Conservation (phyloP, 2,888 invertebrate genomes). For the Thera britannica region DNA sequence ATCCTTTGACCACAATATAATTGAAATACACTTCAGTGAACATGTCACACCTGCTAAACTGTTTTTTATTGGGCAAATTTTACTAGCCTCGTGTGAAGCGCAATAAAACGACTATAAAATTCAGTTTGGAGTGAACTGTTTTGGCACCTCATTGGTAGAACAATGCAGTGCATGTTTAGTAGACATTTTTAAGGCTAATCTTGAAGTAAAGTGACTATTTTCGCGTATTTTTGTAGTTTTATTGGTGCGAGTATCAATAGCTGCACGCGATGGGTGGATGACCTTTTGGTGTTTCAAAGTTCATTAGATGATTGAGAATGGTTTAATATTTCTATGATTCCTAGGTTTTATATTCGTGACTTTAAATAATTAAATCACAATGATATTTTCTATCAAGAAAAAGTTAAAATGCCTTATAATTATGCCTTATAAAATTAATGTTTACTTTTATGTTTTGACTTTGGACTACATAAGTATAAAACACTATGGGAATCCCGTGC, state of each 20-base stretch:
- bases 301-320: conserved; percentile 35
- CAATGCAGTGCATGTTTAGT: conserved; percentile 52
- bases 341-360: too few species aligned
- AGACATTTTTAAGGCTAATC: conserved; percentile 47
- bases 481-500: too few species aligned
- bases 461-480: too few species aligned
- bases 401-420: too few species aligned
- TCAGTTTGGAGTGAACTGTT: conserved; percentile 37
- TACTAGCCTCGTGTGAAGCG: neutral
- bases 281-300: conserved; percentile 36
- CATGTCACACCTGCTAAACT: too few species aligned
- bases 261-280: conserved; percentile 41
- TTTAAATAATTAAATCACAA: neutral
- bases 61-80: neutral
- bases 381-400: neutral
- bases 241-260: conserved; percentile 28
- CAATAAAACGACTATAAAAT: conserved; percentile 2
- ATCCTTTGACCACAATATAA: too few species aligned
- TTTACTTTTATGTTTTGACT: too few species aligned
- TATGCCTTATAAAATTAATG: too few species aligned
- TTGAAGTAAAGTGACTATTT: conserved; percentile 43
- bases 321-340: conserved; percentile 18
- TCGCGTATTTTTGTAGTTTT: conserved; percentile 37
- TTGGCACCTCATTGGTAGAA: conserved; percentile 49
- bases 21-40: too few species aligned